phyloP scores from a whole-genome alignment of 2,888 invertebrate genomes.

The Zelleria hepariella region DNA sequence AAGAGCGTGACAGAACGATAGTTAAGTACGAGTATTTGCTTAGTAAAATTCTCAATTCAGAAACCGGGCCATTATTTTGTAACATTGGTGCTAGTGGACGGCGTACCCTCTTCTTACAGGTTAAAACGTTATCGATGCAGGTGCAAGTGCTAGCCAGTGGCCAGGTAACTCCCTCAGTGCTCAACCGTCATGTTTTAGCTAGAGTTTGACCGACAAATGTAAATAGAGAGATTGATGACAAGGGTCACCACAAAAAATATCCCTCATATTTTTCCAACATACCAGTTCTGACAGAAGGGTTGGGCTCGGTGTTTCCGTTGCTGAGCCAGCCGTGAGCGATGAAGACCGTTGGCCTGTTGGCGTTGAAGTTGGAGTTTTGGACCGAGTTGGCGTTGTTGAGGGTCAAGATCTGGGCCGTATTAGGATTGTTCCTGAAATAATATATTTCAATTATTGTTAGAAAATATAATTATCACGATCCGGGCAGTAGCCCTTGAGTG shows the following conservation, averaged over 20 bases:
- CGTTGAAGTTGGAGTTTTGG: constrained; percentile 33
- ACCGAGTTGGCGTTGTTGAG: constrained; percentile 31
- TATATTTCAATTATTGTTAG: neutral
- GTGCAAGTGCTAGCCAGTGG: too few species aligned
- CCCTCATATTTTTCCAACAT: constrained; percentile 12
- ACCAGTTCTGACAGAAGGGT: constrained; percentile 37
- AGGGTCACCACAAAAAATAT: neutral
- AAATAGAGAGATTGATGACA: neutral
- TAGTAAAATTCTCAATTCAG: too few species aligned
- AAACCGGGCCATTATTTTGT: too few species aligned
- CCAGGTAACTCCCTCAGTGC: neutral
- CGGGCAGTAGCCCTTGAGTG: too few species aligned
- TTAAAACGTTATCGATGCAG: too few species aligned
- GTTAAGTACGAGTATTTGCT: too few species aligned
- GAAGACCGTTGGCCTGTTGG: constrained; percentile 27
- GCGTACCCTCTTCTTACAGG: too few species aligned
- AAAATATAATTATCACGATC: too few species aligned
- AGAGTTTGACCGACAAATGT: neutral
- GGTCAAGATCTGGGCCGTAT: constrained; percentile 22
- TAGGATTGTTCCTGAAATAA: constrained; percentile 27
- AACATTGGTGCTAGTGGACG: too few species aligned
- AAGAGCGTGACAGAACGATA: too few species aligned
- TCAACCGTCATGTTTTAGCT: neutral
- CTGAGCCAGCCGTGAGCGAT: constrained; percentile 44
- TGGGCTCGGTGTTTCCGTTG: constrained; percentile 27